Evolutionary conservation across 2,113 vertebrate species (phyloP).

Genomic region (Nothobranchius kuhntae): DNA sequence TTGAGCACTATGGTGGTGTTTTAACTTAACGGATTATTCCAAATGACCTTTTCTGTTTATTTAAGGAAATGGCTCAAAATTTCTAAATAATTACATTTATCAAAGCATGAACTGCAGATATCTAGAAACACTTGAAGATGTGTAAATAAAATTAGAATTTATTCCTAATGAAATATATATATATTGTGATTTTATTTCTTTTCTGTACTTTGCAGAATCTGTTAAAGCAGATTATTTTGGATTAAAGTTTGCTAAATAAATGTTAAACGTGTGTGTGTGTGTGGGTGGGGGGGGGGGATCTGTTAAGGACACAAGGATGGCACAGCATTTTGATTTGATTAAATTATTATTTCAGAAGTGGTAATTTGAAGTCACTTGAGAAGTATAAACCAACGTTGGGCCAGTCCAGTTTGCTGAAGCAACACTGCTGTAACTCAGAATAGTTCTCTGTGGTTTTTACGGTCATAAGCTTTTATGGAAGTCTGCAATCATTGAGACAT

Average conservation of each 20-base stretch:
- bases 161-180: conserved; percentile 47
- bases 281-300: not conserved
- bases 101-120: not conserved
- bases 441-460: no score
- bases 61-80: not conserved
- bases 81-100: conserved; percentile 11
- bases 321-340: no score
- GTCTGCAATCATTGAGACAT: no score
- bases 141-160: conserved; percentile 29
- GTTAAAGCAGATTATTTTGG: conserved; percentile 13
- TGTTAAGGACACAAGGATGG: no score
- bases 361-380: no score
- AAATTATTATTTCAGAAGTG: no score
- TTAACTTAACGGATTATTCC: not conserved
- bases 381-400: no score
- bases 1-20: conserved; percentile 33
- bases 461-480: no score
- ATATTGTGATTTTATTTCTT: not conserved
- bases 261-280: no score
- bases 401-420: no score
- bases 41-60: not conserved
- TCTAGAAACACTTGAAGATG: conserved; percentile 25
- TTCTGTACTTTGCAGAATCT: not conserved
- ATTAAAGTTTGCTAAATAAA: not conserved
- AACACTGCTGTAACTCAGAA: no score